These are phyloP conservation scores for Pogonocichla stellata DNA, from an alignment of 2,113 vertebrate species.

Conservation along the genomic window DNA sequence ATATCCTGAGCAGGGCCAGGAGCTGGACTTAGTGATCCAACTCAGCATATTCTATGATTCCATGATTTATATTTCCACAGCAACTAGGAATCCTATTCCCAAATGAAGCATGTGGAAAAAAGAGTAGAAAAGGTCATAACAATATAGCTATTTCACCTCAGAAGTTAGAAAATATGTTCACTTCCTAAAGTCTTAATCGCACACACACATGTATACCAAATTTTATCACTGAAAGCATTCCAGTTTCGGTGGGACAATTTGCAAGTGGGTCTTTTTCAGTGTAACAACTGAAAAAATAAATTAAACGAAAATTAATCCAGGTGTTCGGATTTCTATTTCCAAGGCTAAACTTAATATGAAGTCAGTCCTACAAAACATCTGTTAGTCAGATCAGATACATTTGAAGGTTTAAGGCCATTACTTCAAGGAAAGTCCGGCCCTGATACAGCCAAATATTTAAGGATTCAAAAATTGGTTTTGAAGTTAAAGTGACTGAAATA, in stretches of 20 bases:
- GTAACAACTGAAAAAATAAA: too few relatives aligned
- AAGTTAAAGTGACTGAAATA: background rate
- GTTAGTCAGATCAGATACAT: background rate
- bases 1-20: too few relatives aligned
- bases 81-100: background rate
- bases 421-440: background rate
- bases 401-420: background rate
- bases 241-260: background rate
- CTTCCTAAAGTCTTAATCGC: background rate
- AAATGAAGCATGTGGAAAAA: background rate
- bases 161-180: background rate
- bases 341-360: background rate
- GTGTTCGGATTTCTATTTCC: background rate
- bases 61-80: background rate
- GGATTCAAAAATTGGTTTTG: background rate
- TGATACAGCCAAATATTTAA: background rate
- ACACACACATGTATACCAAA: accelerated
- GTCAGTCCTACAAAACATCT: background rate
- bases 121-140: background rate
- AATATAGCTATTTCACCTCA: background rate
- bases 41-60: background rate
- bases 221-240: background rate
- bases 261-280: background rate
- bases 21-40: background rate
- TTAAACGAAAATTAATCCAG: background rate